These are phyloP conservation scores for Tragelaphus oryx DNA, from an alignment of 2,797 vertebrate genomes.

Conservation along the genomic window DNA sequence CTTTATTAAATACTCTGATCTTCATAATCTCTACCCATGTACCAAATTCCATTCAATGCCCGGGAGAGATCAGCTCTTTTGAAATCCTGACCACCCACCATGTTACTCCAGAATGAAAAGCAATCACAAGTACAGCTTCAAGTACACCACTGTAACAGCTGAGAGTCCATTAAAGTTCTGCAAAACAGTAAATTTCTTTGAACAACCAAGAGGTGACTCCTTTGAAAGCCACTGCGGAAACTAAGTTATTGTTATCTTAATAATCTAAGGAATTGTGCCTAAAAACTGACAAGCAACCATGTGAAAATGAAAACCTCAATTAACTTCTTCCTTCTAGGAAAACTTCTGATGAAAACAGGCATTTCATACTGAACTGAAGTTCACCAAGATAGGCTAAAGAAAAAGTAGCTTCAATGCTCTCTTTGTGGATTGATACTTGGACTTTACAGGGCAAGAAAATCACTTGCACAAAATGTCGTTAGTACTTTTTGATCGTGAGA, in stretches of 20 bases:
- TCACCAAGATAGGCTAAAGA: neutral
- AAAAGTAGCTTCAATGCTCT: neutral
- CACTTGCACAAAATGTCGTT: slow-evolving; percentile 26
- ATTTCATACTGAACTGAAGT: neutral
- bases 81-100: neutral
- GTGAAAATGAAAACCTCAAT: slow-evolving; percentile 28
- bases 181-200: slow-evolving; percentile 1
- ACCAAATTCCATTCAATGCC: neutral
- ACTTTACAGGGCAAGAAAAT: neutral
- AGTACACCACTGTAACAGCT: neutral
- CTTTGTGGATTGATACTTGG: slow-evolving; percentile 20
- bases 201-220: neutral
- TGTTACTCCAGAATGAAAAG: neutral
- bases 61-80: neutral
- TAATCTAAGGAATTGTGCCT: neutral
- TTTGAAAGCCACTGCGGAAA: slow-evolving; percentile 30
- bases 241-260: neutral
- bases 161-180: neutral
- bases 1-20: neutral
- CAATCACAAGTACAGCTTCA: neutral
- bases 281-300: neutral
- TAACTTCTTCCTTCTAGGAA: neutral
- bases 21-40: neutral
- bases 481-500: slow-evolving; percentile 42
- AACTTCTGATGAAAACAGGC: slow-evolving; percentile 41